Percentiles rank a stretch among this genome's conserved stretches.
Conservation (phyloP, 2,113 vertebrate species). For the Heterocephalus glaber region DNA sequence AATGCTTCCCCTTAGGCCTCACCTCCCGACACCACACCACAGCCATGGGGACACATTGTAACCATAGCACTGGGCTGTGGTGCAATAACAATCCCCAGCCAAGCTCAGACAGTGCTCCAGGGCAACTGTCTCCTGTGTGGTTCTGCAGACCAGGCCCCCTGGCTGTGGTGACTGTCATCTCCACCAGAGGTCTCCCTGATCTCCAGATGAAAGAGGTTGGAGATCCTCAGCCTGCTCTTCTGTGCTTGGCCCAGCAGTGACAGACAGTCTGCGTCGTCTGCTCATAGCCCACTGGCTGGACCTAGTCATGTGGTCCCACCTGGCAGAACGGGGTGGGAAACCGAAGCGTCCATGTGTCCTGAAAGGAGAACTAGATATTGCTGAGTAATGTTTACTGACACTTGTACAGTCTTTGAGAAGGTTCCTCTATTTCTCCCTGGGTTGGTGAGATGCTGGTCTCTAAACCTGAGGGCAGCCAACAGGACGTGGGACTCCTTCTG, state of each 20-base stretch:
- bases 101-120: neutral
- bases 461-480: neutral
- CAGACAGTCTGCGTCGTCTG: rapidly evolving
- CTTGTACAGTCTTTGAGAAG: neutral
- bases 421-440: neutral
- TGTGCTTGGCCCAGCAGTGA: rapidly evolving
- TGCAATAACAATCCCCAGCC: neutral
- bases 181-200: rapidly evolving
- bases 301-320: neutral
- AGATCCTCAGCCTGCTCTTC: rapidly evolving
- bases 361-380: neutral
- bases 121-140: neutral
- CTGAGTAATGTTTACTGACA: neutral
- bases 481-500: neutral
- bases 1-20: neutral
- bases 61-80: neutral
- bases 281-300: neutral
- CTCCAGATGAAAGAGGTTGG: too few species aligned
- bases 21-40: neutral
- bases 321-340: neutral
- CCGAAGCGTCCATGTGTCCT: neutral
- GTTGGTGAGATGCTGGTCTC: neutral
- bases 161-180: neutral
- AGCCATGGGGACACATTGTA: neutral
- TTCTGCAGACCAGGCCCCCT: neutral